Evolutionary conservation across 2,113 vertebrate species (phyloP).

Genomic region (Corynorhinus townsendii): DNA sequence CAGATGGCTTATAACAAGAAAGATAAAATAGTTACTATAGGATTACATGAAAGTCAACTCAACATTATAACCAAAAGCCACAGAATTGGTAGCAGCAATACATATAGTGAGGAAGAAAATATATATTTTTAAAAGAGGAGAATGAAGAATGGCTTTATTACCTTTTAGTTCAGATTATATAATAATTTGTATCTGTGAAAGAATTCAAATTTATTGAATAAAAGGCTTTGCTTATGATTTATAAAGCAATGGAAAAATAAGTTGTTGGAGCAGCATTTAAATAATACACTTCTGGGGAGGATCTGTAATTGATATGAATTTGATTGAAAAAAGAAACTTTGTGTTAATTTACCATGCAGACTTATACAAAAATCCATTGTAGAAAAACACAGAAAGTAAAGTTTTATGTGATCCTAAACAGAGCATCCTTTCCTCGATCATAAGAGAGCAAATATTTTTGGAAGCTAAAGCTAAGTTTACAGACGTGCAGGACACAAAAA

Average conservation of each 20-base stretch:
- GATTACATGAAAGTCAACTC: conserved; percentile 34
- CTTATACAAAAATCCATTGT: background rate
- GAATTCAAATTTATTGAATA: background rate
- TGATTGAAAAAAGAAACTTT: background rate
- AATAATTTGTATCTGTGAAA: background rate
- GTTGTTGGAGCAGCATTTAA: background rate
- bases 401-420: background rate
- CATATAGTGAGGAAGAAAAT: background rate
- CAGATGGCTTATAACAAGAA: conserved; percentile 52
- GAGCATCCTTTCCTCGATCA: background rate
- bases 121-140: background rate
- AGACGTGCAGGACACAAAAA: background rate
- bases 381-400: background rate
- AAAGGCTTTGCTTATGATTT: background rate
- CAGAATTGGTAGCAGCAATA: background rate
- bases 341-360: background rate
- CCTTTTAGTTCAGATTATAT: background rate
- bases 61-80: conserved; percentile 1
- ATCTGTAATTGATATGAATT: background rate
- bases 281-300: background rate
- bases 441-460: background rate
- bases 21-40: conserved; percentile 54
- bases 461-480: background rate
- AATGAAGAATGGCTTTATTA: background rate
- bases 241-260: conserved; percentile 23